Evolutionary conservation across 2,113 vertebrate species (phyloP).

Genomic region (Lathamus discolor): DNA sequence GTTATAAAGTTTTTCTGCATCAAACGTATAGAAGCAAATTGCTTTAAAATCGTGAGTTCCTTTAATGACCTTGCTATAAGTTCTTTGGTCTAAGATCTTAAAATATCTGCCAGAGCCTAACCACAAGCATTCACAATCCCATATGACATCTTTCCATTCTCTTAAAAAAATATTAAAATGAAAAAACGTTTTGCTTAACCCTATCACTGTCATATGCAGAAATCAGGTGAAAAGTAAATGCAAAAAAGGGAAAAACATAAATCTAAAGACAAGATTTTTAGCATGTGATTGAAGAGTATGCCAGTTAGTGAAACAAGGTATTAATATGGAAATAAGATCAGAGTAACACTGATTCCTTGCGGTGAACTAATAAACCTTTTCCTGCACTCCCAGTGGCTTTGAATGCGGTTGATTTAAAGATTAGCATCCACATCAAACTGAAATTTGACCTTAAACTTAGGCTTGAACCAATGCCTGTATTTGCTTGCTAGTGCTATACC

Average conservation of each 20-base stretch:
- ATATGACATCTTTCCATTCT: not conserved
- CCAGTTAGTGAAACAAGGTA: not conserved
- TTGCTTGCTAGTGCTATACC: not conserved
- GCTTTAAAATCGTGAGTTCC: not conserved
- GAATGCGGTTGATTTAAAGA: not conserved
- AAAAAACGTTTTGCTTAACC: not conserved
- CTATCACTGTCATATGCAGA: not conserved
- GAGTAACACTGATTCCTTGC: not conserved
- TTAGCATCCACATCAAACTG: not conserved
- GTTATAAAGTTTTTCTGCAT: not conserved
- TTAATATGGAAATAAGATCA: not conserved
- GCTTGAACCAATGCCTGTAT: not conserved
- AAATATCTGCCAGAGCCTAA: not conserved
- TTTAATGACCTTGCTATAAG: not conserved
- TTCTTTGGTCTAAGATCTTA: not conserved
- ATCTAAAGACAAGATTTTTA: not conserved
- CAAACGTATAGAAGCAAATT: not conserved
- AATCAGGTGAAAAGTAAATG: not conserved
- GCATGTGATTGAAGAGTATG: not conserved
- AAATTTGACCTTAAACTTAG: not conserved
- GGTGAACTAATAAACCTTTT: not conserved
- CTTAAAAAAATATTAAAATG: not conserved
- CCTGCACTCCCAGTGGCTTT: not conserved
- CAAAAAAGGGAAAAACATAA: not conserved
- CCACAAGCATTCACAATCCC: not conserved